phyloP scores from a whole-genome alignment of 1,140 invertebrate species.

The Conus betulinus region DNA sequence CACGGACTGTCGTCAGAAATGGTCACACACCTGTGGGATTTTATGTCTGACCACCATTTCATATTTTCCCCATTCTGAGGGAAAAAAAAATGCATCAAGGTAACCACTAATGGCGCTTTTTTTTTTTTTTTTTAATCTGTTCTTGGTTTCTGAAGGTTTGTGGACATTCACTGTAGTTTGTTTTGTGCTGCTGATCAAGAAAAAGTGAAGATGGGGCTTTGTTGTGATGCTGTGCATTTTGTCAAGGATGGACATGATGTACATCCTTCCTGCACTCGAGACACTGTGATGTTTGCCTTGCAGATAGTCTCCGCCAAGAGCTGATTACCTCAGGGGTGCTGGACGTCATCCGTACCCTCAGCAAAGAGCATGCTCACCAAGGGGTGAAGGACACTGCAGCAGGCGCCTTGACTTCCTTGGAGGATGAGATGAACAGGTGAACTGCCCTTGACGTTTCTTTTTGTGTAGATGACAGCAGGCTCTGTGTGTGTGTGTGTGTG shows the following conservation, averaged over 20 bases:
- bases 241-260: not conserved
- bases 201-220: not conserved
- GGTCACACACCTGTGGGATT: too few species aligned
- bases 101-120: too few species aligned
- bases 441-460: not conserved
- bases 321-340: constrained; percentile 51
- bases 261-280: too few species aligned
- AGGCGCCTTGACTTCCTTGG: constrained; percentile 47
- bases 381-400: constrained; percentile 57
- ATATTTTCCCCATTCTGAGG: too few species aligned
- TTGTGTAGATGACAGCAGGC: not conserved
- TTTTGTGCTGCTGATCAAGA: not conserved
- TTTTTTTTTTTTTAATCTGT: too few species aligned
- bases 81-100: too few species aligned
- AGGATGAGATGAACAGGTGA: constrained; percentile 43
- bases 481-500: not conserved
- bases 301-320: constrained; percentile 60
- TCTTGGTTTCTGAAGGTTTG: too few species aligned
- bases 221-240: not conserved
- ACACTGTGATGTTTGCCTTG: not conserved
- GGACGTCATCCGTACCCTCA: constrained; percentile 50
- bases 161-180: too few species aligned
- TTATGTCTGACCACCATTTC: too few species aligned
- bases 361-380: constrained; percentile 45
- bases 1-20: too few species aligned